phyloP scores from a whole-genome alignment of 2,113 vertebrate genomes.

The Helogale parvula region DNA sequence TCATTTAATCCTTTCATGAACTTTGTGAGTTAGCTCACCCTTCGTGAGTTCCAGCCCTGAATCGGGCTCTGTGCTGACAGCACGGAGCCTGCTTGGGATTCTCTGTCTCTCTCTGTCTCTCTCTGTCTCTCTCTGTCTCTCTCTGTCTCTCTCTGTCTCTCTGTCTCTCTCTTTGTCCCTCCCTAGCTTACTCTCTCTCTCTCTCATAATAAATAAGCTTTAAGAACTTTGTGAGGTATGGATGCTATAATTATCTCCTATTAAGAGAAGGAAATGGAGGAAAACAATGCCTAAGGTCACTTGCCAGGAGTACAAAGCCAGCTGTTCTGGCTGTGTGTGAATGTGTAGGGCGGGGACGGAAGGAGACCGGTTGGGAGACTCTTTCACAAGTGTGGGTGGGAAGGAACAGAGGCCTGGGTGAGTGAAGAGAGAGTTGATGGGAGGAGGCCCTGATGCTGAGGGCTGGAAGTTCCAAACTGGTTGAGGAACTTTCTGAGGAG shows the following conservation, averaged over 20 bases:
- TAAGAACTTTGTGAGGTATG: background rate
- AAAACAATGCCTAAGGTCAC: background rate
- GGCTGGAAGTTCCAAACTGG: background rate
- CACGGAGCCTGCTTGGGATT: too few species aligned
- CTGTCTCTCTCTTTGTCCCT: too few species aligned
- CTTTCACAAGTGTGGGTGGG: background rate
- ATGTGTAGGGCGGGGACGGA: background rate
- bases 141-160: too few species aligned
- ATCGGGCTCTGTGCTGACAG: too few species aligned
- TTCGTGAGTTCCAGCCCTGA: too few species aligned
- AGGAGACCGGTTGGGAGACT: background rate
- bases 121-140: too few species aligned
- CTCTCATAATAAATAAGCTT: too few species aligned
- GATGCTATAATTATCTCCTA: background rate
- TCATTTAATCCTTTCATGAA: conserved; percentile 6
- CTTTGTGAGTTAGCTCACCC: background rate
- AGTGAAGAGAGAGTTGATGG: background rate
- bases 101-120: too few species aligned
- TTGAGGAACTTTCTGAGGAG: conserved; percentile 17
- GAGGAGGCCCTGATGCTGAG: background rate
- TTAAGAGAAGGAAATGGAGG: background rate
- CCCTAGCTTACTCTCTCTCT: too few species aligned
- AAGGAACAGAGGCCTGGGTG: background rate
- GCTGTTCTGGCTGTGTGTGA: background rate
- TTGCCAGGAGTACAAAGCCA: background rate